Evolutionary conservation across 2,888 invertebrate genomes (phyloP), one percentile per base, ranked within the genome.

Genomic region (Bhutanitis thaidina): DNA sequence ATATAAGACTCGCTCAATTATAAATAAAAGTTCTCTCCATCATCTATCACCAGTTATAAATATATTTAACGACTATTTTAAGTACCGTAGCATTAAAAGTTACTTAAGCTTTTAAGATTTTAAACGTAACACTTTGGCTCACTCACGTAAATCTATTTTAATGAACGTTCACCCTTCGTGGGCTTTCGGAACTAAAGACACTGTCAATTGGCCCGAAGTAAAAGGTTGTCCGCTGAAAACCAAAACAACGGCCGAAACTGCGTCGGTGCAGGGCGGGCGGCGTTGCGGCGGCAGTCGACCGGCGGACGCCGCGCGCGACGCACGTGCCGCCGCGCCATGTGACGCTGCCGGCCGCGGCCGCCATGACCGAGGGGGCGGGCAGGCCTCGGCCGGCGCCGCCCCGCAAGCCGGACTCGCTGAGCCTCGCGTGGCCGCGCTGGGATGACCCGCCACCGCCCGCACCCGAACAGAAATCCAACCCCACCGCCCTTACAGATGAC

Each of bases 371-470:
- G 80, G 86, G 85, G 80, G 84, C 83, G 82, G 83, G 78, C 71
- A 73, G 86, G 81, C 84, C 82, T 57, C 71, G 84, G 84, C 87
- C 87, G 64, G 84, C 86, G 81, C 87, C 88, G 81, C 88, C 86
- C 78, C 87, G 87, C 66, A 87, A 87, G 72, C 87, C 86, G 53
- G 81, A 79, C 80, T 80, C 79, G 61, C 74, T 84, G 49, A 74
- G 78, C 52, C 77, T 88, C 49, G 69, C 73, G 49, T 84, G 80
- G 80, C 70, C 83, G 59, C 79, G 82, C 64, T 80, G 85, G 79
- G 89, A 89, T 37, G 88, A 88, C 59, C 88, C 87, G n/a, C 90
- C 90, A 49, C 90, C 90, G 43, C 90, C 89, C 13, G 88, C 90
- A 57, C 90, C 90, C 34, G 87, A 80, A 56, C 66, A 54, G 25